Percentiles rank a stretch among this genome's conserved stretches.
Conservation (phyloP, 2,797 vertebrate genomes). For the Notolabrus celidotus region DNA sequence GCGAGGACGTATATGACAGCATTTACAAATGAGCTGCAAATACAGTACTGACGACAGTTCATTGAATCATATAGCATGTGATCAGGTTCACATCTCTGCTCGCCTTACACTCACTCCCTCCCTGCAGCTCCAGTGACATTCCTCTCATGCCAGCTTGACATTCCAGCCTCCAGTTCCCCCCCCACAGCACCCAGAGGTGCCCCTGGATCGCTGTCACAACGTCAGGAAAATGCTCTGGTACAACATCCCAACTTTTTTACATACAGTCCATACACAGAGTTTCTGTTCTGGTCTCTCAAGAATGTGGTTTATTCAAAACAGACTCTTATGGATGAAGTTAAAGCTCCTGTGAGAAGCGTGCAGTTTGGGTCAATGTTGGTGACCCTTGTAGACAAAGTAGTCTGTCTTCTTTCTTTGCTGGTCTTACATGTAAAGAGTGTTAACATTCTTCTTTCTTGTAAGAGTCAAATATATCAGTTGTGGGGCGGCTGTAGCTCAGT, state of each 20-base stretch:
- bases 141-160: slow-evolving; percentile 74
- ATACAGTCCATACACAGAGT: background rate
- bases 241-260: slow-evolving; percentile 2
- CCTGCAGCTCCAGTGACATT: slow-evolving; percentile 62
- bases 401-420: too few relatives aligned
- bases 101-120: slow-evolving; percentile 36
- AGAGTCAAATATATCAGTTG: too few relatives aligned
- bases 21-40: slow-evolving; percentile 27
- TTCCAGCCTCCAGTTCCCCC: slow-evolving; percentile 61
- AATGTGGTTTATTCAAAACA: background rate
- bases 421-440: too few relatives aligned
- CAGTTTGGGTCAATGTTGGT: too few relatives aligned
- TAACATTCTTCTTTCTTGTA: too few relatives aligned
- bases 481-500: too few relatives aligned
- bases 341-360: too few relatives aligned
- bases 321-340: background rate
- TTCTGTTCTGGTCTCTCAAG: too few relatives aligned
- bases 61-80: slow-evolving; percentile 35
- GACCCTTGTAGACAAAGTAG: too few relatives aligned
- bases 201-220: slow-evolving; percentile 23
- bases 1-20: slow-evolving; percentile 6
- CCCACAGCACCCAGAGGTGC: slow-evolving; percentile 42
- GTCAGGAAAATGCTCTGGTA: slow-evolving; percentile 6
- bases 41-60: slow-evolving; percentile 2
- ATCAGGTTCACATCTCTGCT: slow-evolving; percentile 52